Evolutionary conservation across 2,888 invertebrate genomes (phyloP).

Genomic region (Polydrusus tereticollis): DNA sequence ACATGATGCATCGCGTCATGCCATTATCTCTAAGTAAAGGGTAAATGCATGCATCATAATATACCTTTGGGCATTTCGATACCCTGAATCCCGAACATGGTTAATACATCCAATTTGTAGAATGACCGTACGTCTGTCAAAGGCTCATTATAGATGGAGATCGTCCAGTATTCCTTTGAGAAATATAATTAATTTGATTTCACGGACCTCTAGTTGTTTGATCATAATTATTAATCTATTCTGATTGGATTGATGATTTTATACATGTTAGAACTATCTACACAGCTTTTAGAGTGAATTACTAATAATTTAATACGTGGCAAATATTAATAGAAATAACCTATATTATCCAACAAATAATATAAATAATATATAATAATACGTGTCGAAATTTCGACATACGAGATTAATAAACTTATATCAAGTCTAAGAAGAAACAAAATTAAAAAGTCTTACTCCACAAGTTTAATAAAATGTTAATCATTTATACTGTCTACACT

Average conservation of each 20-base stretch:
- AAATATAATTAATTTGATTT: neutral
- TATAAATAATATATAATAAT: no score
- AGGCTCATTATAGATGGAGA: neutral
- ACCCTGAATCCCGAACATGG: conserved; percentile 13
- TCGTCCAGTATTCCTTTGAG: neutral
- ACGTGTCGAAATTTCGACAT: no score
- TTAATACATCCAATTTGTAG: neutral
- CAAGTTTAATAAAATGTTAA: no score
- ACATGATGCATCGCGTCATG: neutral
- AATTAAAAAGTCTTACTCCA: no score
- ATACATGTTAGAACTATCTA: neutral
- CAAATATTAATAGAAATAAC: no score
- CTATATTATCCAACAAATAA: no score
- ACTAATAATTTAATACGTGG: no score
- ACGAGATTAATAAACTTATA: no score
- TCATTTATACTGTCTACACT: no score
- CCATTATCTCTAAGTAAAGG: conserved; percentile 23
- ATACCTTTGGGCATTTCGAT: conserved; percentile 29
- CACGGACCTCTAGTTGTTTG: neutral
- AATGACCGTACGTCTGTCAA: neutral
- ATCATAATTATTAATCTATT: neutral
- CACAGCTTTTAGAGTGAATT: no score
- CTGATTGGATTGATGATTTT: neutral
- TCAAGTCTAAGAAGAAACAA: no score
- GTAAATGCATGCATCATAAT: conserved; percentile 10